Conservation (phyloP, 2,113 vertebrate species). For the Podiceps cristatus region DNA sequence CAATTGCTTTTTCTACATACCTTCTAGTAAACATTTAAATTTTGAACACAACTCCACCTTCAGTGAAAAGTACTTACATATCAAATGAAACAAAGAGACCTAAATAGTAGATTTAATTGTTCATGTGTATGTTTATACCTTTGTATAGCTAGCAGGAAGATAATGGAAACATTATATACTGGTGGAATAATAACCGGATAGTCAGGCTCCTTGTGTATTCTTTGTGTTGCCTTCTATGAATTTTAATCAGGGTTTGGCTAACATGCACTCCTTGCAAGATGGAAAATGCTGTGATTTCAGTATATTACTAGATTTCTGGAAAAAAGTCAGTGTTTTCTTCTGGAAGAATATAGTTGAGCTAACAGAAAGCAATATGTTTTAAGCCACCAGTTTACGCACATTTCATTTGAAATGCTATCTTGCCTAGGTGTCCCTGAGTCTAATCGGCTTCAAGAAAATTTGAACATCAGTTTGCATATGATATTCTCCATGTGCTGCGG, state of each 20-base stretch:
- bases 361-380: conserved; percentile 3
- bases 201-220: conserved; percentile 16
- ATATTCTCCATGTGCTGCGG: neutral
- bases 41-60: neutral
- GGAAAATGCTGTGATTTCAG: neutral
- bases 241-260: conserved; percentile 15
- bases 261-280: neutral
- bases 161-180: neutral
- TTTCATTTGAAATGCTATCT: conserved; percentile 5
- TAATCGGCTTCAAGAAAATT: conserved; percentile 14
- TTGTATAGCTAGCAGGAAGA: neutral
- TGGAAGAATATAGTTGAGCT: neutral
- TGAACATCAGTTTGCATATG: neutral
- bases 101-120: neutral
- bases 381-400: neutral
- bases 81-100: neutral
- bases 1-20: neutral
- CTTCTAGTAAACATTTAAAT: neutral
- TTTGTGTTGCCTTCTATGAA: conserved; percentile 47
- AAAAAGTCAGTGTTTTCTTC: neutral
- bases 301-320: neutral
- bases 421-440: neutral
- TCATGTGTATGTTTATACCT: neutral
- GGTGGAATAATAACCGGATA: conserved; percentile 16
- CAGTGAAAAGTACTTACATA: neutral